Percentiles rank a stretch among this genome's conserved stretches.
Evolutionary conservation across 92 coral and sea anemone genomes (phyloP).

Genomic region (Bergia sp.): DNA sequence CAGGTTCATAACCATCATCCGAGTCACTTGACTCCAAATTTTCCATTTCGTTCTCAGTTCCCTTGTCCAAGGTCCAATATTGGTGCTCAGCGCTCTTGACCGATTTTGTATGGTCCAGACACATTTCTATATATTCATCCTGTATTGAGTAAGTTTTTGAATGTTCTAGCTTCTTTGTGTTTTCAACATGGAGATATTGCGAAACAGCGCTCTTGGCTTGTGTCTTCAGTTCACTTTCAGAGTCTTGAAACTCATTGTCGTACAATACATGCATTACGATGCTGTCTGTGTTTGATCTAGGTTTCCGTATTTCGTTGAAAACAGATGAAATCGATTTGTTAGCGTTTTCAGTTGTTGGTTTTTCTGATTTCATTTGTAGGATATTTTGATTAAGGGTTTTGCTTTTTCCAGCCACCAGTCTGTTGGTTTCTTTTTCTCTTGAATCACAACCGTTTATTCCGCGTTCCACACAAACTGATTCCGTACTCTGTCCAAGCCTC

Average conservation of each 20-base stretch:
- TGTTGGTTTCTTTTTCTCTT: background rate
- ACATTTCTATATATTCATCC: slow-evolving; percentile 15
- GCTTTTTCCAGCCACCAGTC: background rate
- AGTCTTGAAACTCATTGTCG: background rate
- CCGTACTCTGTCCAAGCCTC: background rate
- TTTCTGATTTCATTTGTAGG: background rate
- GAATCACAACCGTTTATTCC: background rate
- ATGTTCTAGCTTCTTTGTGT: background rate
- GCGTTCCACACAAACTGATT: background rate
- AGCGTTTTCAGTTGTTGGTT: background rate
- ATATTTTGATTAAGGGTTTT: background rate
- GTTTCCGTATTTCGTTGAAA: background rate
- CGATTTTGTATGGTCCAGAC: background rate
- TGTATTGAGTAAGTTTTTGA: background rate
- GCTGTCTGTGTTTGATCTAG: slow-evolving; percentile 4
- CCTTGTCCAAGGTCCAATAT: background rate
- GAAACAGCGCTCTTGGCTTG: background rate
- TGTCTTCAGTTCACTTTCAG: background rate
- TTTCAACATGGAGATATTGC: background rate
- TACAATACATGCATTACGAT: background rate
- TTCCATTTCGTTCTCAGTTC: background rate
- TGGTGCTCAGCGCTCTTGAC: background rate
- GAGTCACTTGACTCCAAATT: background rate
- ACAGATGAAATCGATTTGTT: background rate
- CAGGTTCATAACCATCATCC: background rate